Evolutionary conservation across 2,888 invertebrate species (phyloP), one percentile per base, ranked within the genome.

Genomic region (Miltochrista miniata): DNA sequence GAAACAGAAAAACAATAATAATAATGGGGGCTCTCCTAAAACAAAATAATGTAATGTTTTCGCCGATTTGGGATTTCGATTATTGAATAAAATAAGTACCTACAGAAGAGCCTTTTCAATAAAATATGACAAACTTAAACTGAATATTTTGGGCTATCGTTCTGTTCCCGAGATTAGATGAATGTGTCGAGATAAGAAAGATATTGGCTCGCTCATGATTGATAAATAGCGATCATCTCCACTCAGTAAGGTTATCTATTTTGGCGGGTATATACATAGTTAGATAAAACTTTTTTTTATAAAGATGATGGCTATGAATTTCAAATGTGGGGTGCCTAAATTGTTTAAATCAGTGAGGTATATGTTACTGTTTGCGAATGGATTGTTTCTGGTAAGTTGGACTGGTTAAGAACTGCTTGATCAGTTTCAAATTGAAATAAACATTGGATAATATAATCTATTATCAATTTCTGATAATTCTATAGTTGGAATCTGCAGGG

Each of bases 311-410:
- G 68, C 64, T 53, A 64, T 71, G 35, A 72, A 68, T 52, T 87
- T 68, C 72, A 92, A 81, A 87, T 92, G 81, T 85, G 93, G 60
- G 90, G 90, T 90, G 84, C 93, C 87, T 83, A 83, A 79, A 45
- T 55, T 79, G 50, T 68, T 91, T 1, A 90, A 86, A 62, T 89
- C 90, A 29, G 84, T 96, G 73, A 95, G 94, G 76, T 96, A 95
- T 84, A 92, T 94, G 39, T 92, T 96, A 68, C 95, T 95, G 72
- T 90, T 93, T 44, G 94, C 96, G 71, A 96, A 96, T 84, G 88
- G 95, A 57, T 73, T 95, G 43, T 95, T 96, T 89, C 92, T 96
- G 94, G 96, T 96, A 84, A 94, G 68, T 62, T 38, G 5, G 18
- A n/a, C n/a, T n/a, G n/a, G n/a, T n/a, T n/a, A n/a, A n/a, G n/a